Percentiles rank a stretch among this genome's conserved stretches.
Evolutionary conservation across 2,888 invertebrate species (phyloP).

Genomic region (Incurvaria masculella): DNA sequence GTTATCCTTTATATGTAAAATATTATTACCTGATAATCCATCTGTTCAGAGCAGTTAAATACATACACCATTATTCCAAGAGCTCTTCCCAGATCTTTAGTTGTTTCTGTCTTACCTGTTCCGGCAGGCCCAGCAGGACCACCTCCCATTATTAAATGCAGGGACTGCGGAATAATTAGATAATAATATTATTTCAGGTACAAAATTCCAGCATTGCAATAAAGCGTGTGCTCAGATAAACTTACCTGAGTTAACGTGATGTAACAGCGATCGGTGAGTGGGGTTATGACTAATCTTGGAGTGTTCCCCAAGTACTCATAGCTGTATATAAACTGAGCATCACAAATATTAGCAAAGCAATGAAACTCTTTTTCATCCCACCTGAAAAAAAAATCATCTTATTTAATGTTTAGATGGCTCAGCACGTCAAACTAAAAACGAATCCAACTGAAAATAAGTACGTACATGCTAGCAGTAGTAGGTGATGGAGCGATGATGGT

Average conservation of each 20-base stretch:
- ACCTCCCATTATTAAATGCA: conserved; percentile 93
- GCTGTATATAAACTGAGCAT: conserved; percentile 87
- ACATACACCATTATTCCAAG: conserved; percentile 96
- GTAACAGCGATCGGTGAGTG: conserved; percentile 92
- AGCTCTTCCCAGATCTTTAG: conserved; percentile 91
- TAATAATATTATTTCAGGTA: background rate
- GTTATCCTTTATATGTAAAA: too few species aligned
- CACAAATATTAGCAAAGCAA: conserved; percentile 93
- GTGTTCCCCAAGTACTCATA: conserved; percentile 96
- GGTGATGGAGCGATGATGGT: too few species aligned
- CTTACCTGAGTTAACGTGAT: conserved; percentile 84
- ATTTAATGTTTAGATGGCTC: too few species aligned
- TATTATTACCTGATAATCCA: too few species aligned
- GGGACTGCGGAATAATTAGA: conserved; percentile 64
- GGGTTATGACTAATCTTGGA: conserved; percentile 90
- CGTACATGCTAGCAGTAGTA: too few species aligned
- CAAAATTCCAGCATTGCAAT: too few species aligned
- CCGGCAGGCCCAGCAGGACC: conserved; percentile 96
- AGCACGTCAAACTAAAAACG: too few species aligned
- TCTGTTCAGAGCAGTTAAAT: conserved; percentile 96
- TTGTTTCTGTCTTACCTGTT: conserved; percentile 96
- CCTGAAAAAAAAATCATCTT: too few species aligned
- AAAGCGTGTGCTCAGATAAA: background rate
- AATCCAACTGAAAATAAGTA: too few species aligned
- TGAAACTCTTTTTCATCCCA: conserved; percentile 81